Percentiles rank a stretch among this genome's conserved stretches.
Conservation (phyloP, 2,113 vertebrate genomes). For the Brienomyrus brachyistius region DNA sequence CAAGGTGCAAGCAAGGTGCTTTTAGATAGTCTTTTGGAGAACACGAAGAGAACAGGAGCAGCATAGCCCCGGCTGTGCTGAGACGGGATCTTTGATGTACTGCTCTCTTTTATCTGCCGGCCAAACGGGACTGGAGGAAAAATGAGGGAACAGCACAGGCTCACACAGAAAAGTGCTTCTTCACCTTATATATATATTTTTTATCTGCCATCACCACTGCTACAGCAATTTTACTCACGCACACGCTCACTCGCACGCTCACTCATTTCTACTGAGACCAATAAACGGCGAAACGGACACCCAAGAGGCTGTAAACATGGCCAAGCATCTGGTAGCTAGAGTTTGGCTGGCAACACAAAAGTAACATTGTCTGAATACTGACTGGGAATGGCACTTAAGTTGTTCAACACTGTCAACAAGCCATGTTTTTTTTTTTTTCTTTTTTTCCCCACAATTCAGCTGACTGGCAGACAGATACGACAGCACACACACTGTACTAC, state of each 20-base stretch:
- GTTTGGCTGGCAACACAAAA: constrained; percentile 28
- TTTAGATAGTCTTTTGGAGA: not conserved
- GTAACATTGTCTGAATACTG: constrained; percentile 39
- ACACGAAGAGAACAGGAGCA: not conserved
- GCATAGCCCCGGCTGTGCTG: not conserved
- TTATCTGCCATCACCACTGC: constrained; percentile 10
- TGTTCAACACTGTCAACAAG: constrained; percentile 51
- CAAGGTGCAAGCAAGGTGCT: not conserved
- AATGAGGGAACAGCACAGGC: not conserved
- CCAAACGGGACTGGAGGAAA: not conserved
- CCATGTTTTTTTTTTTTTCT: constrained; percentile 33
- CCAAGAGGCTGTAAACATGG: constrained; percentile 21
- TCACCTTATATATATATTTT: not conserved
- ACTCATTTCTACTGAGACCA: constrained; percentile 10
- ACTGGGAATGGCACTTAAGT: constrained; percentile 71
- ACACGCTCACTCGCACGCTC: constrained; percentile 5
- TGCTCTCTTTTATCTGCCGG: not conserved
- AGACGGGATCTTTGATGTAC: not conserved
- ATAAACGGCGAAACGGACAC: constrained; percentile 17
- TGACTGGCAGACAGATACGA: constrained; percentile 72
- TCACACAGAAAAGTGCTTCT: constrained; percentile 13
- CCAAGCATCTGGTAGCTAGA: constrained; percentile 30
- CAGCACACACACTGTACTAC: constrained; percentile 67
- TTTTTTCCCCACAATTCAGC: constrained; percentile 60
- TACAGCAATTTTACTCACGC: not conserved